phyloP scores from a whole-genome alignment of 2,113 vertebrate species.

The Tachysurus fulvidraco region DNA sequence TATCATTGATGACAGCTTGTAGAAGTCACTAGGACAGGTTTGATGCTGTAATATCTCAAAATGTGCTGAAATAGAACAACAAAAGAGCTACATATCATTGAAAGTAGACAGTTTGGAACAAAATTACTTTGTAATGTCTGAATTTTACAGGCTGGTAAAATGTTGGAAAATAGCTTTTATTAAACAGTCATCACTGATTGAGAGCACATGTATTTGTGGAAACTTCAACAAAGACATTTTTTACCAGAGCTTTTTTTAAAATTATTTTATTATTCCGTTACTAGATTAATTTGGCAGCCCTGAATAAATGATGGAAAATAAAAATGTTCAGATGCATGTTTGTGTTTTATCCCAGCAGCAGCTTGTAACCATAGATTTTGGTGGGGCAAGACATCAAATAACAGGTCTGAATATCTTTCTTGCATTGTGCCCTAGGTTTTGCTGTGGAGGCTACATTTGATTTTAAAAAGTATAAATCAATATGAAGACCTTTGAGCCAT shows the following conservation, averaged over 20 bases:
- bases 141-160: slow-evolving; percentile 7
- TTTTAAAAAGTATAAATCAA: background rate
- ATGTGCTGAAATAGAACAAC: background rate
- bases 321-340: background rate
- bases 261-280: background rate
- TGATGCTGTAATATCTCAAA: slow-evolving; percentile 14
- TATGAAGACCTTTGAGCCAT: background rate
- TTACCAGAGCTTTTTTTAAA: background rate
- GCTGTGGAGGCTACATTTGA: background rate
- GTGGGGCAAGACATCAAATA: background rate
- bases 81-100: background rate
- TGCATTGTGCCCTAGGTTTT: background rate
- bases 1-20: background rate
- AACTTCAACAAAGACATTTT: background rate
- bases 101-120: background rate
- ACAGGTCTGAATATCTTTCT: background rate
- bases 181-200: slow-evolving; percentile 20
- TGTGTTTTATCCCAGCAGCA: background rate
- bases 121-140: slow-evolving; percentile 6
- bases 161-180: slow-evolving; percentile 11
- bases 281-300: background rate
- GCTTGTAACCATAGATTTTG: background rate
- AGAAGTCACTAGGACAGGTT: background rate
- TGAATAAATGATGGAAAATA: background rate
- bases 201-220: background rate